These are phyloP conservation scores for Drosophila malerkotliana DNA, from an alignment of 1,140 invertebrate genomes.

Conservation along the genomic window DNA sequence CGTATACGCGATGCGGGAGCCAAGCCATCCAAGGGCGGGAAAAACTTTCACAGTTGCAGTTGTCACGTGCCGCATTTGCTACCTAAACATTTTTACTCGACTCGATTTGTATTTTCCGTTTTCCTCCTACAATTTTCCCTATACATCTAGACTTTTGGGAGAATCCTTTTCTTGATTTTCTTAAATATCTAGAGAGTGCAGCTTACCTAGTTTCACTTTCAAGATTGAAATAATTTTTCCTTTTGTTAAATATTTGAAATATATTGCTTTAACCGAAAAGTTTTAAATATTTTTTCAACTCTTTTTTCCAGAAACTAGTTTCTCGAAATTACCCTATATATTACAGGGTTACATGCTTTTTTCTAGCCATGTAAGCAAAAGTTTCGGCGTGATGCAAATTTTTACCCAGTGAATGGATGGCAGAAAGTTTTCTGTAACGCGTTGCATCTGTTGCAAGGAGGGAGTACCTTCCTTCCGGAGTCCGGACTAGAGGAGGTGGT, in stretches of 20 bases:
- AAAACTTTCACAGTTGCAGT: conserved; percentile 69
- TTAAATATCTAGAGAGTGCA: no score
- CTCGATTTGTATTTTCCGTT: conserved; percentile 36
- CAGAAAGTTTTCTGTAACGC: conserved; percentile 51
- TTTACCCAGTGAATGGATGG: conserved; percentile 57
- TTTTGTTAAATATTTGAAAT: background rate
- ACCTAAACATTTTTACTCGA: conserved; percentile 65
- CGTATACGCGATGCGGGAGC: conserved; percentile 62
- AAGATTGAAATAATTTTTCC: background rate
- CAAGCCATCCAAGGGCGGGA: background rate
- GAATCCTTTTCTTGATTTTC: background rate
- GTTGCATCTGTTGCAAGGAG: conserved; percentile 19
- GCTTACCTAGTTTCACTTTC: background rate
- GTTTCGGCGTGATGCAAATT: conserved; percentile 57
- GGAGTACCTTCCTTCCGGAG: background rate
- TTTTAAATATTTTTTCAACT: conserved; percentile 1
- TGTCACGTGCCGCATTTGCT: conserved; percentile 71
- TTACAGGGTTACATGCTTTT: conserved; percentile 20
- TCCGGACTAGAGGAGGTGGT: background rate
- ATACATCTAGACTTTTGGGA: background rate
- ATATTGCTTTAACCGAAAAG: background rate
- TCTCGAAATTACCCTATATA: conserved; percentile 12
- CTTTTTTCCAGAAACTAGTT: background rate
- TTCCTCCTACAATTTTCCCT: conserved; percentile 12
- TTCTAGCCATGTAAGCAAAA: conserved; percentile 45